These are phyloP conservation scores for Lepidostoma basale DNA, from an alignment of 1,140 invertebrate species.

Conservation along the genomic window DNA sequence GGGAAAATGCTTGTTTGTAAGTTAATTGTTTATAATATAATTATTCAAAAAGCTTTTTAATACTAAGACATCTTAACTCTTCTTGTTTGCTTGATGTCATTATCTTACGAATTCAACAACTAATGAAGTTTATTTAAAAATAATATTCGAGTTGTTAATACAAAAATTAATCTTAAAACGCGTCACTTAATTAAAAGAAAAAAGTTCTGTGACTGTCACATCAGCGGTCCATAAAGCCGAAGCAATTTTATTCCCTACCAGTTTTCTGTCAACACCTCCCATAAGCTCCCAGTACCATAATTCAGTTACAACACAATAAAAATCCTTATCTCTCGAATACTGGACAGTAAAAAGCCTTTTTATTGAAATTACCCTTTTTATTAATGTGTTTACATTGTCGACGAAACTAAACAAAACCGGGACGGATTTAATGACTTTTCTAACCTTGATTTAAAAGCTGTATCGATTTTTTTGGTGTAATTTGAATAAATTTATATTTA, in stretches of 20 bases:
- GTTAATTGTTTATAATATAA: too few relatives aligned
- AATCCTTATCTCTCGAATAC: background rate
- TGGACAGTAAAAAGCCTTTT: background rate
- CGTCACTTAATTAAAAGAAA: too few relatives aligned
- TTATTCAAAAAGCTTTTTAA: too few relatives aligned
- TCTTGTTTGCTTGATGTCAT: too few relatives aligned
- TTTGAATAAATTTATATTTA: conserved; percentile 17
- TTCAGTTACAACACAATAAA: background rate
- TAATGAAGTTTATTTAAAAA: too few relatives aligned
- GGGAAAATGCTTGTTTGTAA: too few relatives aligned
- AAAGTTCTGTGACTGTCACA: too few relatives aligned
- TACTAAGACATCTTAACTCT: too few relatives aligned
- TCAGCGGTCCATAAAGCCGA: background rate
- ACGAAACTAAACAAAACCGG: background rate
- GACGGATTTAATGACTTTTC: background rate
- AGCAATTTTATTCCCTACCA: background rate
- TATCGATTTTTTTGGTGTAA: background rate
- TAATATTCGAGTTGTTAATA: too few relatives aligned
- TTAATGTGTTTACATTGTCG: background rate
- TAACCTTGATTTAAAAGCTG: conserved; percentile 10
- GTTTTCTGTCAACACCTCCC: background rate
- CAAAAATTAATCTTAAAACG: too few relatives aligned
- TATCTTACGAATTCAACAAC: too few relatives aligned
- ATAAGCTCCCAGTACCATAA: background rate
- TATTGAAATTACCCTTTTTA: background rate